phyloP scores from a whole-genome alignment of 1,140 invertebrate genomes.

The Psilanteris sp. region DNA sequence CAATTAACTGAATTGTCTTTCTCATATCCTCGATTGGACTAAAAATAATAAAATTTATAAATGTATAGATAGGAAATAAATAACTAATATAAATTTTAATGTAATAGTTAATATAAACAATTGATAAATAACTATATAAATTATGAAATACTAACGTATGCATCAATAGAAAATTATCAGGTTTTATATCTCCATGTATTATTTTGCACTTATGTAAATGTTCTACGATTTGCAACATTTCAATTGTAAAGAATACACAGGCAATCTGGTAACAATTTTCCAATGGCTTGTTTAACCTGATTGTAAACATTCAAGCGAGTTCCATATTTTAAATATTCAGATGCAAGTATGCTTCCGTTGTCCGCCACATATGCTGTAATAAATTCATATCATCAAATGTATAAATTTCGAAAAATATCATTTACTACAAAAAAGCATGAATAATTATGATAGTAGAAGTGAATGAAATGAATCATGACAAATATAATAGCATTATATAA shows the following conservation, averaged over 20 bases:
- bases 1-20: constrained; percentile 88
- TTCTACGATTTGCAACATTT: constrained; percentile 93
- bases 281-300: constrained; percentile 83
- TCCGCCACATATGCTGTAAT: constrained; percentile 85
- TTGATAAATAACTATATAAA: too few species aligned
- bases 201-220: constrained; percentile 94
- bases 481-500: too few species aligned
- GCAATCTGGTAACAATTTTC: constrained; percentile 84
- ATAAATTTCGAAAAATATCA: too few species aligned
- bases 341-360: constrained; percentile 89
- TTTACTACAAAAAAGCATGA: too few species aligned
- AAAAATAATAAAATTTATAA: too few species aligned
- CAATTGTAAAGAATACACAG: constrained; percentile 90
- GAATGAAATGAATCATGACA: too few species aligned
- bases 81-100: too few species aligned
- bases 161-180: constrained; percentile 96
- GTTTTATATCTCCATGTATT: constrained; percentile 98
- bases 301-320: constrained; percentile 89
- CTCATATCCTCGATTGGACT: constrained; percentile 83
- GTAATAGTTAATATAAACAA: too few species aligned
- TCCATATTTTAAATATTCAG: constrained; percentile 87
- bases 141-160: too few species aligned
- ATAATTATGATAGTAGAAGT: too few species aligned
- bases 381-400: too few species aligned
- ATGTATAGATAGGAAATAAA: too few species aligned